phyloP scores from a whole-genome alignment of 2,113 vertebrate genomes.

The Micronycteris hirsuta region DNA sequence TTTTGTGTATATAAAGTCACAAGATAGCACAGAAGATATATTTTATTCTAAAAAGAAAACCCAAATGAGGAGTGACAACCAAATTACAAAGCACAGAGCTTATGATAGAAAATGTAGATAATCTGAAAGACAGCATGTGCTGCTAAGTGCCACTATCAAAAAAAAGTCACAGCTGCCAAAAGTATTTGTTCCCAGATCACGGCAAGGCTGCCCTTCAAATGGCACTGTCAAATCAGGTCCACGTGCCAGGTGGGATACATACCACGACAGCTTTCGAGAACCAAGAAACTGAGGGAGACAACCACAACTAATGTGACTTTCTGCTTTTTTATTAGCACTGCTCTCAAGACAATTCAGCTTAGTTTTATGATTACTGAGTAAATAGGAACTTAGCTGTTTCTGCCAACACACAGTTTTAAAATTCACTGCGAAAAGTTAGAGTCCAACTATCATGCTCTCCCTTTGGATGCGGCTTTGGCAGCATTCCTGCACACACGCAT shows the following conservation, averaged over 20 bases:
- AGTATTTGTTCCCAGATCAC: background rate
- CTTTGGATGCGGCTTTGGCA: background rate
- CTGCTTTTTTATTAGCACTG: background rate
- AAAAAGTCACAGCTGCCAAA: background rate
- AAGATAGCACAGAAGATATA: background rate
- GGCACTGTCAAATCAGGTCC: background rate
- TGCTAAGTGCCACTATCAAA: background rate
- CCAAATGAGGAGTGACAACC: constrained; percentile 1
- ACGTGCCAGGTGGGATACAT: background rate
- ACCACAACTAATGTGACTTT: background rate
- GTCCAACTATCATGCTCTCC: background rate
- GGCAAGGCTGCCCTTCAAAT: background rate
- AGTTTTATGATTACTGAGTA: background rate
- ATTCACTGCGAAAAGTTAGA: background rate
- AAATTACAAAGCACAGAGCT: background rate
- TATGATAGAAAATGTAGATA: background rate
- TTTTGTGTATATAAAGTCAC: background rate
- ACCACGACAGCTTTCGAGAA: background rate
- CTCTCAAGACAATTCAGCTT: background rate
- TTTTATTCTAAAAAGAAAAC: constrained; percentile 38
- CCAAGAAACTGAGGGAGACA: background rate
- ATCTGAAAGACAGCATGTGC: background rate
- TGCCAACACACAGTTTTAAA: background rate
- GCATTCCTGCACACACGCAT: background rate
- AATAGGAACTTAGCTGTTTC: background rate